phyloP scores from a whole-genome alignment of 2,888 invertebrate species.

The Iselma pallidipennis region DNA sequence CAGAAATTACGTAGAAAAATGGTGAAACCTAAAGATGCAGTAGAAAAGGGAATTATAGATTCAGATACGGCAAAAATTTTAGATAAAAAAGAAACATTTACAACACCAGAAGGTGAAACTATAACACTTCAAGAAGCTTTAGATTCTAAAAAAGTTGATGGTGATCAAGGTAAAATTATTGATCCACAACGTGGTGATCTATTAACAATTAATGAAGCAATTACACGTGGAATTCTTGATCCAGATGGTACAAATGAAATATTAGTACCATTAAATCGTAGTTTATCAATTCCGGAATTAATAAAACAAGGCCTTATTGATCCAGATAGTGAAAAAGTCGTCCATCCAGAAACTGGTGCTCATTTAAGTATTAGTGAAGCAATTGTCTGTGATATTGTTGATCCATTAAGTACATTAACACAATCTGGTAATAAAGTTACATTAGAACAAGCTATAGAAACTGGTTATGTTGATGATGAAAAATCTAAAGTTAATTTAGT shows the following conservation, averaged over 20 bases:
- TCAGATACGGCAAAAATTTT: conserved; percentile 72
- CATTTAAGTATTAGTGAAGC: conserved; percentile 80
- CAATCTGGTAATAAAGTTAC: conserved; percentile 69
- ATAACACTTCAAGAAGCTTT: conserved; percentile 79
- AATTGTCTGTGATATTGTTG: conserved; percentile 84
- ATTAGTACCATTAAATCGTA: conserved; percentile 77
- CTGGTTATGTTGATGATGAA: conserved; percentile 71
- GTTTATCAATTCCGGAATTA: conserved; percentile 81
- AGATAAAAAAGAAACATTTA: conserved; percentile 63
- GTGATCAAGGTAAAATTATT: conserved; percentile 74
- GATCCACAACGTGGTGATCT: conserved; percentile 83
- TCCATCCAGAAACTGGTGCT: conserved; percentile 86
- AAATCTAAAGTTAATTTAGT: conserved; percentile 70
- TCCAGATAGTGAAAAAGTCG: conserved; percentile 69
- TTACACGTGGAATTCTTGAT: conserved; percentile 81
- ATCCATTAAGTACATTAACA: conserved; percentile 74
- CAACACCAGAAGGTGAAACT: conserved; percentile 61
- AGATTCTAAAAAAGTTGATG: conserved; percentile 69
- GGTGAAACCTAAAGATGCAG: conserved; percentile 74
- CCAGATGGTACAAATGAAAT: conserved; percentile 74
- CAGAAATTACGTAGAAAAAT: conserved; percentile 80
- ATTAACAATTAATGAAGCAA: conserved; percentile 81
- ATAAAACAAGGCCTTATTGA: conserved; percentile 85
- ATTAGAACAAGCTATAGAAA: conserved; percentile 75
- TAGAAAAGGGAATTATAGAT: conserved; percentile 79